Percentiles rank a stretch among this genome's conserved stretches.
Evolutionary conservation across 2,797 vertebrate genomes (phyloP).

Genomic region (Tachyglossus aculeatus): DNA sequence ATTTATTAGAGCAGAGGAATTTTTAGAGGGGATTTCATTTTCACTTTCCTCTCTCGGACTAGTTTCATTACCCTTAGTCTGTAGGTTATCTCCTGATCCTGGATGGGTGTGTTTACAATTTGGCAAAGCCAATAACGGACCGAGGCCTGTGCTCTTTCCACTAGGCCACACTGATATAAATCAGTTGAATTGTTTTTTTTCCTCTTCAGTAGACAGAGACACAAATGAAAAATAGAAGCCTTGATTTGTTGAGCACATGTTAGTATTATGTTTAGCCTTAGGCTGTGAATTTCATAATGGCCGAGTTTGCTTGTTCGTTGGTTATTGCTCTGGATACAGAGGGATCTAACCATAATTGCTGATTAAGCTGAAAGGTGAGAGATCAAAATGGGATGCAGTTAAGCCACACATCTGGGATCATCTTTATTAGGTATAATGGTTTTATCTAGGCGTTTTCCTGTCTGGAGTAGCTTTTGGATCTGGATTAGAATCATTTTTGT

Average conservation of each 20-base stretch:
- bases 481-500: slow-evolving; percentile 72
- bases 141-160: background rate
- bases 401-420: slow-evolving; percentile 74
- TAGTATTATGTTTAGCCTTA: slow-evolving; percentile 79
- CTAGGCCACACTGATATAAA: background rate
- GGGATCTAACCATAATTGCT: slow-evolving; percentile 70
- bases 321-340: slow-evolving; percentile 51
- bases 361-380: slow-evolving; percentile 80
- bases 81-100: too few species aligned
- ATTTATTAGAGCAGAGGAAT: too few species aligned
- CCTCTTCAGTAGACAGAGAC: slow-evolving; percentile 50
- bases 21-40: too few species aligned
- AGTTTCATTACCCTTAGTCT: too few species aligned
- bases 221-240: slow-evolving; percentile 78
- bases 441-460: slow-evolving; percentile 77
- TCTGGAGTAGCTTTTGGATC: slow-evolving; percentile 27
- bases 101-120: too few species aligned
- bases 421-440: slow-evolving; percentile 77
- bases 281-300: slow-evolving; percentile 80
- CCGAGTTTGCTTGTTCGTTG: slow-evolving; percentile 74
- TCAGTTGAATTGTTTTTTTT: background rate
- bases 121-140: too few species aligned
- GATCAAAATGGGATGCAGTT: slow-evolving; percentile 79
- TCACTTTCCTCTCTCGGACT: too few species aligned
- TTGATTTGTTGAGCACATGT: slow-evolving; percentile 84